A percentile compares a stretch with the other conserved stretches of the same genome.
phyloP scores from a whole-genome alignment of 2,797 vertebrate genomes.

The Darevskia mixta region DNA sequence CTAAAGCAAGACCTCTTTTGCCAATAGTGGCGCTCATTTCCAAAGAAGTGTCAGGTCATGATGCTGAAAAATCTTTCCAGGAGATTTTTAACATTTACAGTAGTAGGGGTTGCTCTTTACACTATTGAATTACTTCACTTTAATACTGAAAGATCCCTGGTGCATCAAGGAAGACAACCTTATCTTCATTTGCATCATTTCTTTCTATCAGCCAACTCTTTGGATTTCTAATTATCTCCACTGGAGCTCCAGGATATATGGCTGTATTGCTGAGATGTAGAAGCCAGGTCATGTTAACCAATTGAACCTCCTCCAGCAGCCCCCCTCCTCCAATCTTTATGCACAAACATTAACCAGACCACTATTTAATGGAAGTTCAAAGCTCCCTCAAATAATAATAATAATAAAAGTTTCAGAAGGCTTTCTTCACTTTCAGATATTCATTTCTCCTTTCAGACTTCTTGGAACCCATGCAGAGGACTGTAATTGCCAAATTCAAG shows the following conservation, averaged over 20 bases:
- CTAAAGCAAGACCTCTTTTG: slow-evolving; percentile 52
- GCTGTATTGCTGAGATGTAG: slow-evolving; percentile 51
- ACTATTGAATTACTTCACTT: slow-evolving; percentile 46
- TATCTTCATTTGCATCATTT: slow-evolving; percentile 49
- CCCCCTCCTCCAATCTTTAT: background rate
- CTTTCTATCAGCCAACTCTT: slow-evolving; percentile 41
- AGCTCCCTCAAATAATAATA: slow-evolving; percentile 55
- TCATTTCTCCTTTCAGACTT: slow-evolving; percentile 45
- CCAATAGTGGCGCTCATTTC: slow-evolving; percentile 36
- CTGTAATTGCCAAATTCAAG: slow-evolving; percentile 43
- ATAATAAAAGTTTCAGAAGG: slow-evolving; percentile 53
- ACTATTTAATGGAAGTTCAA: slow-evolving; percentile 73
- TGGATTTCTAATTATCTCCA: slow-evolving; percentile 58
- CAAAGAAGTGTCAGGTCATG: slow-evolving; percentile 36
- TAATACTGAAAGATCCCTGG: slow-evolving; percentile 25
- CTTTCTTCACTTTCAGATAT: slow-evolving; percentile 36
- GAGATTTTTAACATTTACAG: slow-evolving; percentile 33
- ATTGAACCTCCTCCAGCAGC: background rate
- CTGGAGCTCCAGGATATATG: slow-evolving; percentile 45
- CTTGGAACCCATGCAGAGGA: slow-evolving; percentile 63
- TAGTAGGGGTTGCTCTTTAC: slow-evolving; percentile 32
- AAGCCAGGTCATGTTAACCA: slow-evolving; percentile 61
- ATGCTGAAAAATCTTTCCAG: background rate
- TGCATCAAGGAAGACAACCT: slow-evolving; percentile 41
- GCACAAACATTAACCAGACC: slow-evolving; percentile 72